phyloP scores from a whole-genome alignment of 2,888 invertebrate genomes.

The Ophion ellenae region DNA sequence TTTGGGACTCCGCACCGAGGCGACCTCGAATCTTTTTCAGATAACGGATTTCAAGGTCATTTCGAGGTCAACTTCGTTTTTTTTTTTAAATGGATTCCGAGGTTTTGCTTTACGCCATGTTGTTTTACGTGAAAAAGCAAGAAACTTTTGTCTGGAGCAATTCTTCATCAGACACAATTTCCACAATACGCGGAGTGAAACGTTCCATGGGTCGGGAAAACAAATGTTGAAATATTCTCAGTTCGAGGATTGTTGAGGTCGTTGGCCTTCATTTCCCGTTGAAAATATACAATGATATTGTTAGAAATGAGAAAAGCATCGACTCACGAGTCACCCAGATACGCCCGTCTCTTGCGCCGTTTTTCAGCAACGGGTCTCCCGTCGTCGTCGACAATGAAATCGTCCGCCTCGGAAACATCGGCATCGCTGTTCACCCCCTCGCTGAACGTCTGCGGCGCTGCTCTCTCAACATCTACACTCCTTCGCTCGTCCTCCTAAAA shows the following conservation, averaged over 20 bases:
- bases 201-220: not conserved
- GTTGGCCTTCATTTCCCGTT: not conserved
- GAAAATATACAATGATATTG: not conserved
- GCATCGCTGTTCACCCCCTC: slow-evolving; percentile 91
- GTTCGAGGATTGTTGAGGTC: not conserved
- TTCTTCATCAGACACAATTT: not conserved
- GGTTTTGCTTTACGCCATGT: not conserved
- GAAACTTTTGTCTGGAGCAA: not conserved
- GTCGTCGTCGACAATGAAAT: slow-evolving; percentile 99
- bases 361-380: slow-evolving; percentile 92
- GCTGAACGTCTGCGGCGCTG: slow-evolving; percentile 87
- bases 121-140: not conserved
- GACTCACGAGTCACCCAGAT: slow-evolving; percentile 93
- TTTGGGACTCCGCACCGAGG: too few relatives aligned
- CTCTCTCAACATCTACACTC: slow-evolving; percentile 88
- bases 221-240: too few relatives aligned
- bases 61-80: not conserved
- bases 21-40: too few relatives aligned
- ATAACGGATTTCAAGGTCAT: not conserved
- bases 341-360: slow-evolving; percentile 90
- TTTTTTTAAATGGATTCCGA: not conserved
- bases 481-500: slow-evolving; percentile 92
- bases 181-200: not conserved
- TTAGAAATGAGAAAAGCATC: not conserved
- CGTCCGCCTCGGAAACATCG: slow-evolving; percentile 94